phyloP scores from a whole-genome alignment of 2,888 invertebrate genomes.

The Epirrita christyi region DNA sequence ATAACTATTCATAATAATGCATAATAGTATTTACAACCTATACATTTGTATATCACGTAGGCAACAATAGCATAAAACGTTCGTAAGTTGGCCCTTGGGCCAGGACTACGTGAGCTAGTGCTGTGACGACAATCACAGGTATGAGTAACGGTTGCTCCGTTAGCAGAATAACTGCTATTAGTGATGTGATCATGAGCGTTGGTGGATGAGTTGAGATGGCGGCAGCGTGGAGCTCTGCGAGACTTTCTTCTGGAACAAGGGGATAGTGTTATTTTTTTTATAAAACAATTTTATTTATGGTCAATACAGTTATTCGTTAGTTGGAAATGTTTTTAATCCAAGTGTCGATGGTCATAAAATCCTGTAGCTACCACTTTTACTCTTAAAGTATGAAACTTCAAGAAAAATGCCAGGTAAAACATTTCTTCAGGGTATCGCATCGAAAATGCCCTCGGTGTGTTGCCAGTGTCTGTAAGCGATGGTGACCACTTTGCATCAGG shows the following conservation, averaged over 20 bases:
- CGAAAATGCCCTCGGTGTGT: too few relatives aligned
- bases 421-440: too few relatives aligned
- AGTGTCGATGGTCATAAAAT: too few relatives aligned
- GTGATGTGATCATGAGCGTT: constrained; percentile 46
- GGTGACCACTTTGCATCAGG: too few relatives aligned
- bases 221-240: constrained; percentile 78
- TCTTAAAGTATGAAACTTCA: too few relatives aligned
- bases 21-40: constrained; percentile 57
- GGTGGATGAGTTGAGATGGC: constrained; percentile 56
- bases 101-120: constrained; percentile 47
- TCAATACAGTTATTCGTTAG: too few relatives aligned
- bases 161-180: constrained; percentile 51
- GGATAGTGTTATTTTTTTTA: constrained; percentile 45
- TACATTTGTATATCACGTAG: constrained; percentile 69
- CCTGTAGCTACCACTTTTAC: too few relatives aligned
- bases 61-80: constrained; percentile 61
- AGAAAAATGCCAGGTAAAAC: too few relatives aligned
- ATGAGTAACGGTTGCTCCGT: constrained; percentile 52
- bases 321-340: too few relatives aligned
- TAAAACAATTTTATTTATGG: neutral
- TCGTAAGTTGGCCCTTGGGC: constrained; percentile 55
- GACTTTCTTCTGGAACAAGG: constrained; percentile 82
- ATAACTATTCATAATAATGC: constrained; percentile 68
- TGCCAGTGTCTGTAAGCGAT: too few relatives aligned
- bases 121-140: constrained; percentile 55